Conservation (phyloP, 2,797 vertebrate species). For the Spheniscus humboldti region DNA sequence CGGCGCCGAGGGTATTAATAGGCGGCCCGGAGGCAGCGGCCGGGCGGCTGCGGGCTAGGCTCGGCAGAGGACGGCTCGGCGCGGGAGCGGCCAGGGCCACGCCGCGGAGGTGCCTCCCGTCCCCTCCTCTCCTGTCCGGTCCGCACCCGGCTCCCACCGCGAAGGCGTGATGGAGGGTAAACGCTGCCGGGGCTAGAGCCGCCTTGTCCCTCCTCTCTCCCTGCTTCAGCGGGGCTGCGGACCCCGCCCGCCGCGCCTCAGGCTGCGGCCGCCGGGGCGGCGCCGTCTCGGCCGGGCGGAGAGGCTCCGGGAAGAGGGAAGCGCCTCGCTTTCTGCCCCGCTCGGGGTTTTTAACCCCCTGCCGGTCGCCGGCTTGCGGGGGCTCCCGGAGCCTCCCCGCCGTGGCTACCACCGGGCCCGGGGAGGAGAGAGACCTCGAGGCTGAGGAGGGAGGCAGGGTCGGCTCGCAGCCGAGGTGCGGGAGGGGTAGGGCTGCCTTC, state of each 20-base stretch:
- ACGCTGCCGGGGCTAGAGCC: neutral
- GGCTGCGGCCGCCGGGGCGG: neutral
- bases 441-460: neutral
- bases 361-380: too few species aligned
- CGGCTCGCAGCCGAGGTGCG: neutral
- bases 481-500: neutral
- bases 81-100: neutral
- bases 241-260: neutral
- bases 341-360: neutral
- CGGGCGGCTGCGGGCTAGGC: neutral
- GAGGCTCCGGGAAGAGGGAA: neutral
- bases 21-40: neutral
- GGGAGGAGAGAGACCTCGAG: neutral
- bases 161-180: slow-evolving; percentile 68
- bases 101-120: neutral
- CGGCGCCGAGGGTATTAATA: slow-evolving; percentile 23
- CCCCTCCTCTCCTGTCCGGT: neutral
- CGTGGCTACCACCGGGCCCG: accelerated
- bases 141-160: neutral
- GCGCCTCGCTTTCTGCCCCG: too few species aligned
- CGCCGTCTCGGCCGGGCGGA: neutral
- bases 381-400: neutral
- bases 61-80: neutral
- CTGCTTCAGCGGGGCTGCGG: neutral
- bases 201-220: too few species aligned